Evolutionary conservation across 2,113 vertebrate genomes (phyloP), one percentile per base, ranked within the genome.

Genomic region (Solenodon paradoxus): DNA sequence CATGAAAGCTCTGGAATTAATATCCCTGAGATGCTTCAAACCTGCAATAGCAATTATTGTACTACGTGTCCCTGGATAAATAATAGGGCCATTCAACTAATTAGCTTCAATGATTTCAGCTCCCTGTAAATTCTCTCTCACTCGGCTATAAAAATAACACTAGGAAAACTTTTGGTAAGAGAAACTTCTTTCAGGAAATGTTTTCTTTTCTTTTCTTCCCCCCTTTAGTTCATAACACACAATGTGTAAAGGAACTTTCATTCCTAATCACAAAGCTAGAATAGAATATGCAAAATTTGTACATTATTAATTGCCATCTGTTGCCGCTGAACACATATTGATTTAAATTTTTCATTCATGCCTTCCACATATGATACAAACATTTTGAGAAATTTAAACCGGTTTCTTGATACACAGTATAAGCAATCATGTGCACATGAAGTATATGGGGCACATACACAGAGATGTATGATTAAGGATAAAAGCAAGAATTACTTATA

Each of bases 1-100:
- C 98, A 98, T 98, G 98, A 98, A 98, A 98, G 98, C 98, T 98
- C 98, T 98, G 98, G 98, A 99, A 99, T 99, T 99, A 99, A 99
- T 99, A 99, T 99, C 98, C 98, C 98, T 98, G 98, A 98, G 98
- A 98, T 98, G 98, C 98, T 99, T 98, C 98, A 98, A 98, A 99
- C 98, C 98, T 98, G 98, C 98, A 98, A 98, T 99, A 98, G 98
- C 98, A 99, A 99, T 99, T 99, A 99, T 99, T 98, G 98, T 99
- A 98, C 98, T 98, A 98, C 96, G 98, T 98, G 98, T 99, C 98
- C 98, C 98, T 98, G 98, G 98, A 98, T 99, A 99, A 99, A 99
- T 99, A 98, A 99, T 99, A 98, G 98, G 97, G 98, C 98, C 98
- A 99, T 99, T 99, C 98, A 98, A 98, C 98, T 99, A 99, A 99